Base-by-base conservation (phyloP, 2,797 vertebrate genomes). In the Phrynocephalus guinanensis region DNA sequence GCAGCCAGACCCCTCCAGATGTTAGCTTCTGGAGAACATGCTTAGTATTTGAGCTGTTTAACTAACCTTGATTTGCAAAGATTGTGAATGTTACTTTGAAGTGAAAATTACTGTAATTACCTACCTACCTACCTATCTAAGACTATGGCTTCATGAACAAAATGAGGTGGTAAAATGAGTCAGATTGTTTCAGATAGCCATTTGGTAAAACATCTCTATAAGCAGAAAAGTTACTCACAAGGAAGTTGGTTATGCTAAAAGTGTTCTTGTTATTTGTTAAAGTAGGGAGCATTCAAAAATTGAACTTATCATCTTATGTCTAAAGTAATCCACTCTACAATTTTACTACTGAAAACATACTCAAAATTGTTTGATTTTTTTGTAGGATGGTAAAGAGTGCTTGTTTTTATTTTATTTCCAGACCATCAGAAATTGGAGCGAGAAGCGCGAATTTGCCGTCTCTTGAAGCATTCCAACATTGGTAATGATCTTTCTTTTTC, bases 351-450 rank as follows among this genome's bases (percentile, higher is more conserved):
- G 18, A 10, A 50, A 52, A 33, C 7, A 63, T 22, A 38, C 18
- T 50, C 52, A 72, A 18, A 48, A 15, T 73, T 28, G 38, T 28
- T 56, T 84, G 70, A 33, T 6, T 44, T 75, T 33, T 75, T 33
- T 13, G 50, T 81, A 30, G 10, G 7, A 85, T 85, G 8, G 44
- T 85, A 48, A 85, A 71, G 1, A 44, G 85, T 5, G 0, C 28
- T 13, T 1, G 73, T 83, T 91, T 87, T 86, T 94, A 73, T 87
- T 93, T 79, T 90, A n/a, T 86, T 91, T 90, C 38, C 92, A 99
- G 99, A 99, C 97, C 99, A 99, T 95, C 99, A 99, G 97, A 99
- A 99, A 94, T 96, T 99, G 96, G 98, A 99, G 96, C 97, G 99
- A 85, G 99, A 99, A 93, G 99, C 99, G 1, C 97, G 99, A 68